Conservation (phyloP, 2,797 vertebrate genomes). For the Sebastes wilsoni region DNA sequence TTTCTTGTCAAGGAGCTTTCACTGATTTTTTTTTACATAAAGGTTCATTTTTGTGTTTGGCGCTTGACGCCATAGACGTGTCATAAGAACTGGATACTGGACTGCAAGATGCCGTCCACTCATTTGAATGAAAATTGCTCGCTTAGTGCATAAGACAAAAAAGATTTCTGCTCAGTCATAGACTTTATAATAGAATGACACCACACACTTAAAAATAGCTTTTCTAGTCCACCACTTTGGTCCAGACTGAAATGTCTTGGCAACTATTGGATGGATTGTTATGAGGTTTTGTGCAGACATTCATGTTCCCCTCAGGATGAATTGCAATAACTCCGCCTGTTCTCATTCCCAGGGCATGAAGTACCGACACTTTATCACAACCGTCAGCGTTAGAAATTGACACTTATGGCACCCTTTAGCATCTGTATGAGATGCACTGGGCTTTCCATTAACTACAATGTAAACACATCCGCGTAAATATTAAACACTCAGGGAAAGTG, state of each 20-base stretch:
- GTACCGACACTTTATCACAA: too few species aligned
- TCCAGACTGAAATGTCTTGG: background rate
- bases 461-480: too few species aligned
- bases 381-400: too few species aligned
- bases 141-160: background rate
- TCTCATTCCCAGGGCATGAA: too few species aligned
- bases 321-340: too few species aligned
- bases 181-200: background rate
- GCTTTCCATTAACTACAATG: too few species aligned
- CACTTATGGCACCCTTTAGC: too few species aligned
- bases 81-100: background rate
- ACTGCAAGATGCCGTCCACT: background rate
- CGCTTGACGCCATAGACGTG: background rate
- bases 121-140: background rate
- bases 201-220: background rate
- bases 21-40: background rate
- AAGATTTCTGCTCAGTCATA: background rate
- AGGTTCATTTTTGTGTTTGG: background rate
- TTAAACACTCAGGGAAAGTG: too few species aligned
- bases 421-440: too few species aligned
- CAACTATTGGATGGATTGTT: background rate
- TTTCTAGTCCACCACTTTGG: background rate
- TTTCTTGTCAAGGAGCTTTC: background rate
- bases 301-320: too few species aligned
- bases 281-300: background rate